Conservation (phyloP, 1,140 invertebrate genomes). For the Drosophila suzukii region DNA sequence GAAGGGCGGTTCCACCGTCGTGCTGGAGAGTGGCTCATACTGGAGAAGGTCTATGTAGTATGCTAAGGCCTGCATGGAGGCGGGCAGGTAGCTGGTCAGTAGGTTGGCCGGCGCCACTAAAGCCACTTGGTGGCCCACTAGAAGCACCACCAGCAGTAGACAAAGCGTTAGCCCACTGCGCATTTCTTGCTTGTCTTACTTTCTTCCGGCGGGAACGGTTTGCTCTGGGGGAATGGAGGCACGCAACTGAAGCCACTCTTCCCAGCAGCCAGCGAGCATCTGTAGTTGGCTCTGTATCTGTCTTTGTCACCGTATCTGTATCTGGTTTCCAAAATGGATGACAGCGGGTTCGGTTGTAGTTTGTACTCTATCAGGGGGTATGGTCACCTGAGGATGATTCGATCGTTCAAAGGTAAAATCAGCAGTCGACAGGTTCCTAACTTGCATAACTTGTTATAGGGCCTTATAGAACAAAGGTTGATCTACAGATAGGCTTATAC, state of each 20-base stretch:
- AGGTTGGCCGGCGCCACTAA: conserved; percentile 59
- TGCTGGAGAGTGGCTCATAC: conserved; percentile 79
- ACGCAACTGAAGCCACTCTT: conserved; percentile 61
- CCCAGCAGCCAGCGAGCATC: conserved; percentile 44
- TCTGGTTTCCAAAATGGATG: conserved; percentile 53
- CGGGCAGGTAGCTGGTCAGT: conserved; percentile 76
- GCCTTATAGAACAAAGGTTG: background rate
- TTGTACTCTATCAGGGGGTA: conserved; percentile 19
- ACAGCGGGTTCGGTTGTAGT: conserved; percentile 21
- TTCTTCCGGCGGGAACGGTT: conserved; percentile 58
- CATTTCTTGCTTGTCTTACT: conserved; percentile 42
- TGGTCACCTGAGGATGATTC: background rate
- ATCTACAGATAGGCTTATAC: no score
- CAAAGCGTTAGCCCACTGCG: conserved; percentile 38
- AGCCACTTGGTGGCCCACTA: conserved; percentile 36
- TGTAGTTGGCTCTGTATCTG: conserved; percentile 38
- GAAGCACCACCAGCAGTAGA: conserved; percentile 27
- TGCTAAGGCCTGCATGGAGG: conserved; percentile 82
- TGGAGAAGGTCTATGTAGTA: conserved; percentile 84
- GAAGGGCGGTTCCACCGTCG: conserved; percentile 73
- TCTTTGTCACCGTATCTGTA: conserved; percentile 43
- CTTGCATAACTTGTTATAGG: no score
- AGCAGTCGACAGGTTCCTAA: background rate
- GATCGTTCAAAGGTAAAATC: background rate
- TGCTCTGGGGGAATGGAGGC: conserved; percentile 55